These are phyloP conservation scores for Heteromormyrus szaboi DNA, from an alignment of 2,797 vertebrate species.

Conservation along the genomic window DNA sequence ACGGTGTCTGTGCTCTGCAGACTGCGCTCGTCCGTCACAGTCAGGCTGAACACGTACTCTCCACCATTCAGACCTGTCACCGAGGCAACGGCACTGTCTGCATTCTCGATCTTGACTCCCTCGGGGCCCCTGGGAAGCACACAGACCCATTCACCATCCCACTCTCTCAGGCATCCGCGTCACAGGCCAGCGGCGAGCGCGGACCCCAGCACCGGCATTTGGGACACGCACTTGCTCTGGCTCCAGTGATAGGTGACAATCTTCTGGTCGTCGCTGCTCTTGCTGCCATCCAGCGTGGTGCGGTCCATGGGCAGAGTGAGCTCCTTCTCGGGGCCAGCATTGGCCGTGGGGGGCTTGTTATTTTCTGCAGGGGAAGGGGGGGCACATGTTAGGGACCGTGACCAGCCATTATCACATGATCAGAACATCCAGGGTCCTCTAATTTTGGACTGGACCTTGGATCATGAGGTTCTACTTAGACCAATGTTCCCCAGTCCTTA, in stretches of 20 bases:
- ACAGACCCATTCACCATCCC: background rate
- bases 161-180: background rate
- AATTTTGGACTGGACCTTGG: background rate
- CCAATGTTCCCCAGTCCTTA: background rate
- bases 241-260: slow-evolving; percentile 83
- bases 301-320: slow-evolving; percentile 87
- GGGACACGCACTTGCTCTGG: slow-evolving; percentile 69
- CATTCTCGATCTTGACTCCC: slow-evolving; percentile 84
- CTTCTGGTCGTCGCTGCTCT: slow-evolving; percentile 91
- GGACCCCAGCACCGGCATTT: background rate
- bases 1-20: slow-evolving; percentile 81
- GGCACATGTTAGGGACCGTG: background rate
- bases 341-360: slow-evolving; percentile 86
- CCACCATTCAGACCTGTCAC: slow-evolving; percentile 86
- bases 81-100: slow-evolving; percentile 73
- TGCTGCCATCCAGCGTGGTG: slow-evolving; percentile 88
- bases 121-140: slow-evolving; percentile 72
- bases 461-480: background rate
- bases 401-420: background rate
- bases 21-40: slow-evolving; percentile 83
- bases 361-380: slow-evolving; percentile 67
- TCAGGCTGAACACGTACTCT: slow-evolving; percentile 81
- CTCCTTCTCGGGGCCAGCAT: slow-evolving; percentile 95
- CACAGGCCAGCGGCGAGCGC: background rate
- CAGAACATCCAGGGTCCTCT: background rate